A percentile compares a stretch with the other conserved stretches of the same genome.
Conservation (phyloP, 2,888 invertebrate species). For the Pseudoips prasinana region DNA sequence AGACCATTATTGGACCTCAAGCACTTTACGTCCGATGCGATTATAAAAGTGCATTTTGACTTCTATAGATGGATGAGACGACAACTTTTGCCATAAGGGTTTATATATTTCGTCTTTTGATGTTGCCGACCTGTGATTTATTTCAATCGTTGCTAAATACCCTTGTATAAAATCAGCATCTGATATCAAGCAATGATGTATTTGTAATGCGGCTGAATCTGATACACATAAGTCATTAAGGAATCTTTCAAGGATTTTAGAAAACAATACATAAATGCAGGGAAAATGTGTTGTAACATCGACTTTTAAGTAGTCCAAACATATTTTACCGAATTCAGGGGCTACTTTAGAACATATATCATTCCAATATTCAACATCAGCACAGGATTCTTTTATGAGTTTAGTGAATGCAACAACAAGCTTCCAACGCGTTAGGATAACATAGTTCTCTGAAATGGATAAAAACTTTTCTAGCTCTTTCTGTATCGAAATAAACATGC, state of each 20-base stretch:
- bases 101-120: constrained; percentile 16
- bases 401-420: constrained; percentile 39
- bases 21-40: constrained; percentile 3
- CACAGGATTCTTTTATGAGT: constrained; percentile 30
- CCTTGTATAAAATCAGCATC: constrained; percentile 43
- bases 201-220: constrained; percentile 9
- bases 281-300: constrained; percentile 49
- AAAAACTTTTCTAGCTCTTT: constrained; percentile 35
- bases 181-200: constrained; percentile 38
- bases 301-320: constrained; percentile 44
- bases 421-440: constrained; percentile 48
- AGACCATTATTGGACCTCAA: too few species aligned
- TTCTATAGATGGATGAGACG: constrained; percentile 45
- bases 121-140: constrained; percentile 18
- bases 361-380: constrained; percentile 25
- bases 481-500: constrained; percentile 40
- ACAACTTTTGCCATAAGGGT: constrained; percentile 23
- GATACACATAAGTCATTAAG: not conserved
- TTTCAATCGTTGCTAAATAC: constrained; percentile 43
- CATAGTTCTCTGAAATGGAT: constrained; percentile 47
- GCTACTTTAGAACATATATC: constrained; percentile 30
- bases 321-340: constrained; percentile 43
- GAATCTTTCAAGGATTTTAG: constrained; percentile 32
- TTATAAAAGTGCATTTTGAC: constrained; percentile 31
- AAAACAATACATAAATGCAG: constrained; percentile 49